Evolutionary conservation across 1,140 invertebrate genomes (phyloP), one percentile per base, ranked within the genome.

Genomic region (Plodia interpunctella): DNA sequence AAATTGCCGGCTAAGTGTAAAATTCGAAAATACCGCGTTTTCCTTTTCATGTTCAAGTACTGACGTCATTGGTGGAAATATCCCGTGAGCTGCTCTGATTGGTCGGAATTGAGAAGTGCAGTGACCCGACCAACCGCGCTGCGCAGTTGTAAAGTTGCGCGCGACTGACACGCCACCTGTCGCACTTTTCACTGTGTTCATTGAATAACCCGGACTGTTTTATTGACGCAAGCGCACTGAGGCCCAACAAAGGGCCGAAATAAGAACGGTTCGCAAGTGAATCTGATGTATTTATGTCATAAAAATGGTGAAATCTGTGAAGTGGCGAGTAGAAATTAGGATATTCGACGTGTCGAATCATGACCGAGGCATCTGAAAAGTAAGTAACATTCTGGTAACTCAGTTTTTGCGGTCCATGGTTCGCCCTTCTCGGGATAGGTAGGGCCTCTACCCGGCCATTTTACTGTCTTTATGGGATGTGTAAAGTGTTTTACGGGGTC

Each of bases 341-440:
- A 92, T 90, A 92, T 93, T 92, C 90, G 90, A 91, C 90, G 91
- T 92, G 85, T 93, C 92, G 89, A 93, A 93, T 90, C 93, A 94
- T 94, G 93, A 93, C 92, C 91, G 93, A 93, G 91, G 91, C 91
- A 92, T 92, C 92, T 94, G 93, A 94, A 91, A 93, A 93, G 93
- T 94, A 91, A 93, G 92, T 92, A 56, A 55, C 58, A 67, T 64
- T 65, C 62, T 38, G 67, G 52, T 70, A 69, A 74, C 71, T 78
- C 71, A 83, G 66, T 74, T 83, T 72, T 71, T 69, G 65, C 67
- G 61, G 30, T 62, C 71, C 59, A 57, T 74, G 73, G 74, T 82
- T 82, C 79, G 85, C 77, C 82, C 80, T 83, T 69, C 66, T 64
- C 70, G 63, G 67, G 66, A 62, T 79, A 88, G 84, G 83, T 77